Evolutionary conservation across 2,113 vertebrate genomes (phyloP).

Genomic region (Hypanus sabinus): DNA sequence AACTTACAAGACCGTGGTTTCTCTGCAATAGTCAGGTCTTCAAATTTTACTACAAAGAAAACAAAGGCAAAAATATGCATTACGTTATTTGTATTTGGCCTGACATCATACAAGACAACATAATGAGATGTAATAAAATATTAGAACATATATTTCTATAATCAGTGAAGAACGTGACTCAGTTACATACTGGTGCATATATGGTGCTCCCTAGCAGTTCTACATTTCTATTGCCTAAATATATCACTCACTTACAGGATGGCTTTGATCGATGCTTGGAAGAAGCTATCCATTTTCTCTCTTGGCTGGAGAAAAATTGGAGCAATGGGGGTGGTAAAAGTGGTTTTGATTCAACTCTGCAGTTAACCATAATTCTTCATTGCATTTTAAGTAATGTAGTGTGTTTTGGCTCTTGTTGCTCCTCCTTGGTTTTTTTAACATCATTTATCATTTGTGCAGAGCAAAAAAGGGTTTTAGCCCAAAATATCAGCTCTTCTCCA

Average conservation of each 20-base stretch:
- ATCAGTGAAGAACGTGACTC: not conserved
- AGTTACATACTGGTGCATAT: not conserved
- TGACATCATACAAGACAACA: constrained; percentile 22
- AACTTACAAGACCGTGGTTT: constrained; percentile 28
- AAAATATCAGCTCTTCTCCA: too few species aligned
- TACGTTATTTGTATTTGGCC: constrained; percentile 47
- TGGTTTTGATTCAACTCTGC: not conserved
- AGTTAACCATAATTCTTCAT: not conserved
- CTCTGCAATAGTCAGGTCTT: not conserved
- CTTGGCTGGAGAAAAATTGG: not conserved
- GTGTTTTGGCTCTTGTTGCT: not conserved
- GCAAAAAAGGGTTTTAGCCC: too few species aligned
- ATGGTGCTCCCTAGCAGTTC: not conserved
- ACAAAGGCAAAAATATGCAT: not conserved
- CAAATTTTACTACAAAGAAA: not conserved
- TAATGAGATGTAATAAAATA: not conserved
- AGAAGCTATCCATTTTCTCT: not conserved
- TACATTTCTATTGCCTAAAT: not conserved
- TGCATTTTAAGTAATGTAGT: not conserved
- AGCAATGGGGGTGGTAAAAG: too few species aligned
- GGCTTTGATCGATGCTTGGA: not conserved
- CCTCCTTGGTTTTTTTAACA: too few species aligned
- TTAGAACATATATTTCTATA: not conserved
- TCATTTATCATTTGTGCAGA: not conserved
- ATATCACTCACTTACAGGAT: not conserved